Evolutionary conservation across 1,140 invertebrate species (phyloP), one percentile per base, ranked within the genome.

Genomic region (Drosophila ironensis): DNA sequence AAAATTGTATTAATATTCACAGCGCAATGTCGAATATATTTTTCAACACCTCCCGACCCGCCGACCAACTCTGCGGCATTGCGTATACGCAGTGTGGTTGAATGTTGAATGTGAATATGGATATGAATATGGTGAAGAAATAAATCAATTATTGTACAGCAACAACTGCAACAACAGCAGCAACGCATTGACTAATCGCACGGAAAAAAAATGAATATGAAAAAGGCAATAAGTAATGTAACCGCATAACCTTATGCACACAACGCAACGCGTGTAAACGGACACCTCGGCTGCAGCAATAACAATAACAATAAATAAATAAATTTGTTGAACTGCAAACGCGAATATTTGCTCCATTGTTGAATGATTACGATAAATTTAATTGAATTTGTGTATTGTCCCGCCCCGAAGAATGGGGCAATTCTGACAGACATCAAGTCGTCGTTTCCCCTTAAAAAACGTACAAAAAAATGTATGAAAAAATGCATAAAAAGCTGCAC

Each of bases 311-410:
- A 77, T 54, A 60, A 17, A 37, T 17, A 37, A 35, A 16, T 16
- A 16, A 51, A 53, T 42, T 56, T 53, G 47, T 53, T 56, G 52
- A 73, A 38, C 38, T 52, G 61, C 69, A 51, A 51, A 59, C 33
- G 54, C 44, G 47, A 50, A 64, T 64, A 48, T 59, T 59, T 78
- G 51, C 53, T 38, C 78, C 78, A 84, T 82, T 82, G 78, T 82
- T 70, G 78, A 78, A 73, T 78, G 74, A 82, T 82, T 82, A 82
- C 53, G 69, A 74, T 56, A 71, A 70, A 73, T 82, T 82, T 74
- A 84, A 86, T 82, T 82, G 78, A 82, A 78, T 72, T 76, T 8
- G 68, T 76, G 30, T 72, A 37, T 57, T 3, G 11, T 3, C 7
- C 1, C 7, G 11, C 14, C 6, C 12, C 33, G 16, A 37, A 37